Conservation (phyloP, 2,888 invertebrate genomes). For the Pandemis corylana region DNA sequence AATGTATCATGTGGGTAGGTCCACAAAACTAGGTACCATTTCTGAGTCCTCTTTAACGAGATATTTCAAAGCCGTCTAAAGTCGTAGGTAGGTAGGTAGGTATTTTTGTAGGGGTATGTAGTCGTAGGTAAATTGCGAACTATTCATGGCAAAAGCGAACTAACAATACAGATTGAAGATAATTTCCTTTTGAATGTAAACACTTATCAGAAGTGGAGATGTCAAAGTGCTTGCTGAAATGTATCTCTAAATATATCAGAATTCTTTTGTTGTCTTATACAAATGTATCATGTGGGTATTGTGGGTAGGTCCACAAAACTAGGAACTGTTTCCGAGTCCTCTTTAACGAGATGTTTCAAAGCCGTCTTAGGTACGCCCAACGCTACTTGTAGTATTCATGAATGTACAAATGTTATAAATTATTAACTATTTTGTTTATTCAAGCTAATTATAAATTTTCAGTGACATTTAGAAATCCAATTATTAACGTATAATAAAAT, state of each 20-base stretch:
- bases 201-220: not conserved
- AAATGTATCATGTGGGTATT: not conserved
- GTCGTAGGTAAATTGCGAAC: too few relatives aligned
- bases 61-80: not conserved
- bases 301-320: not conserved
- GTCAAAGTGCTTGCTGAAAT: not conserved
- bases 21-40: not conserved
- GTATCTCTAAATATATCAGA: not conserved
- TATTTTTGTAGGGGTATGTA: too few relatives aligned
- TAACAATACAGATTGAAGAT: not conserved
- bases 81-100: too few relatives aligned
- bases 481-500: not conserved
- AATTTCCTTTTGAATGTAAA: not conserved
- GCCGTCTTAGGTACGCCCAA: not conserved
- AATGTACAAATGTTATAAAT: too few relatives aligned
- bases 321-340: not conserved
- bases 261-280: not conserved
- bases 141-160: not conserved
- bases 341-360: not conserved
- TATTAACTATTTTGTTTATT: not conserved
- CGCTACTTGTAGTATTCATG: too few relatives aligned
- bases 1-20: not conserved
- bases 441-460: not conserved
- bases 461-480: not conserved
- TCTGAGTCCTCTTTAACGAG: not conserved